Percentiles rank a stretch among this genome's conserved stretches.
phyloP scores from a whole-genome alignment of 2,113 vertebrate species.

The Neogobius melanostomus region DNA sequence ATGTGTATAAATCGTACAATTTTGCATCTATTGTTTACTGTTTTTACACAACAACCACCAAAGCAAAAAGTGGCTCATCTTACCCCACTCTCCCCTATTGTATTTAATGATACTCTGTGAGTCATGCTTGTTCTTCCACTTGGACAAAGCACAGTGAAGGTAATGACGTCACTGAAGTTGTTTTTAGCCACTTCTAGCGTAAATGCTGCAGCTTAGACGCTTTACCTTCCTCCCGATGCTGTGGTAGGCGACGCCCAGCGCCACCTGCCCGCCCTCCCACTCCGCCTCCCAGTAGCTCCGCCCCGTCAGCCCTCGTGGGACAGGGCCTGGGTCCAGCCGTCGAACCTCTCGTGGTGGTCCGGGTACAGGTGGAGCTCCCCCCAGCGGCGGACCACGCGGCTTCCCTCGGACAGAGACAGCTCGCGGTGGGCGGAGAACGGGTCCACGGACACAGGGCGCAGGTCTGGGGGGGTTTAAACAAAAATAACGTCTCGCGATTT shows the following conservation, averaged over 20 bases:
- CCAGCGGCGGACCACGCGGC: not conserved
- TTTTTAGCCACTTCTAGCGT: too few species aligned
- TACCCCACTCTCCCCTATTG: too few species aligned
- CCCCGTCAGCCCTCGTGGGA: constrained; percentile 3
- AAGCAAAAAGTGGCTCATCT: too few species aligned
- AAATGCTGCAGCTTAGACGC: too few species aligned
- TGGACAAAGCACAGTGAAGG: too few species aligned
- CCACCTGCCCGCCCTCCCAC: constrained; percentile 22
- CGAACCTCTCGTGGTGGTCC: constrained; percentile 24
- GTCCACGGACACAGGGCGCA: constrained; percentile 16
- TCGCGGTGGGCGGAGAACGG: constrained; percentile 20
- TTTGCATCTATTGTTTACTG: too few species aligned
- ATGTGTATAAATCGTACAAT: too few species aligned
- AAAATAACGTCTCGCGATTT: not conserved
- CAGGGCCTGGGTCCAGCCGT: constrained; percentile 27
- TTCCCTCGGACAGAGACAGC: constrained; percentile 2
- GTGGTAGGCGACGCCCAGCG: constrained; percentile 21
- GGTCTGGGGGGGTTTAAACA: not conserved
- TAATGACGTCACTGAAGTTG: too few species aligned
- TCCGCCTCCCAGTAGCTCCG: constrained; percentile 25
- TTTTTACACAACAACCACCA: too few species aligned
- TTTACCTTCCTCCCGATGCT: constrained; percentile 21
- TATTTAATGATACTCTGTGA: too few species aligned
- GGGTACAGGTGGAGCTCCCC: not conserved
- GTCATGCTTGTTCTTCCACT: too few species aligned